phyloP scores from a whole-genome alignment of 1,140 invertebrate genomes.

The Probaryconus sp. region DNA sequence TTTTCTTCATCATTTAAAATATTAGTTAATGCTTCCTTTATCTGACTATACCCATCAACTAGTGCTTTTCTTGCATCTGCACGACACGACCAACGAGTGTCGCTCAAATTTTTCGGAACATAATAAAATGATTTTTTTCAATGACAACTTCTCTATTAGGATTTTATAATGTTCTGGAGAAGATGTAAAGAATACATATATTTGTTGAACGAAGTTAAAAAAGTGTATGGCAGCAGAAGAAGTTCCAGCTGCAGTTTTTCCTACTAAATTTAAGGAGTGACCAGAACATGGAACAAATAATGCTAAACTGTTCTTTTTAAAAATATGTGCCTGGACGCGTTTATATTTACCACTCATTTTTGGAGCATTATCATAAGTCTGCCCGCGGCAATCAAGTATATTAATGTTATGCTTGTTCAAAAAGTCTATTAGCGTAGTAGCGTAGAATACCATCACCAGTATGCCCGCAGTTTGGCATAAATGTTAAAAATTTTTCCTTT shows the following conservation, averaged over 20 bases:
- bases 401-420: constrained; percentile 15
- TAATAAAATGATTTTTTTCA: background rate
- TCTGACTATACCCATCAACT: background rate
- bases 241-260: constrained; percentile 14
- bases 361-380: constrained; percentile 33
- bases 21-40: background rate
- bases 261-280: constrained; percentile 26
- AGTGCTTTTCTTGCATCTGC: constrained; percentile 29
- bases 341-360: constrained; percentile 43
- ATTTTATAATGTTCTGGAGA: constrained; percentile 8
- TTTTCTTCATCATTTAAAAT: constrained; percentile 5
- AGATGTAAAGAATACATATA: constrained; percentile 20
- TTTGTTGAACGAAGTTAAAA: constrained; percentile 10
- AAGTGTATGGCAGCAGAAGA: constrained; percentile 1
- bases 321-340: constrained; percentile 21
- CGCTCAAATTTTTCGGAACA: constrained; percentile 12
- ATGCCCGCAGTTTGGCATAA: constrained; percentile 44
- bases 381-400: constrained; percentile 28
- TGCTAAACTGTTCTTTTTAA: constrained; percentile 7
- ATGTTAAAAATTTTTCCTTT: constrained; percentile 62
- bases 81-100: constrained; percentile 27
- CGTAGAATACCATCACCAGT: constrained; percentile 28
- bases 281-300: constrained; percentile 29
- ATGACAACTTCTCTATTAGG: constrained; percentile 2
- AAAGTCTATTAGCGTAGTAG: constrained; percentile 24